Conservation (phyloP, 1,140 invertebrate genomes). For the Holotrichia oblita region DNA sequence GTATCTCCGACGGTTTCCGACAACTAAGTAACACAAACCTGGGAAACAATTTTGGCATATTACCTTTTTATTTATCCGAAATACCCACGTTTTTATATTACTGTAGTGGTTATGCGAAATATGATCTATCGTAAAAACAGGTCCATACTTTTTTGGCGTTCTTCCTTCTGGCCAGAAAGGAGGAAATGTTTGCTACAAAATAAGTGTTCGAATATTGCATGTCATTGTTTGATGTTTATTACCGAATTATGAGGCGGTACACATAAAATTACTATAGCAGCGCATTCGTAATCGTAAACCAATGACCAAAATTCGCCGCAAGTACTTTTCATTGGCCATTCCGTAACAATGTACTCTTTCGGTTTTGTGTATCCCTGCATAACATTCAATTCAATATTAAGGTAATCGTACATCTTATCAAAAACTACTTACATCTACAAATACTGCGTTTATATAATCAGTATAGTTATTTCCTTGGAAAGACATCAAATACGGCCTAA, state of each 20-base stretch:
- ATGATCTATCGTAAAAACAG: slow-evolving; percentile 94
- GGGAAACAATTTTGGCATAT: neutral
- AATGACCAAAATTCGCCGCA: slow-evolving; percentile 97
- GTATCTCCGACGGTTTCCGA: no score
- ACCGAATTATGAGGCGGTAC: slow-evolving; percentile 84
- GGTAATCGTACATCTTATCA: neutral
- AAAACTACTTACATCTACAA: slow-evolving; percentile 90
- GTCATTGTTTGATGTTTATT: slow-evolving; percentile 57
- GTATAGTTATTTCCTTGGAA: slow-evolving; percentile 98
- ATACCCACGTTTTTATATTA: slow-evolving; percentile 96
- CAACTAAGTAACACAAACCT: neutral
- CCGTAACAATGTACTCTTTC: slow-evolving; percentile 95
- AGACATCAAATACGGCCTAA: slow-evolving; percentile 95
- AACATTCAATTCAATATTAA: slow-evolving; percentile 18
- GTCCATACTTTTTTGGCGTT: slow-evolving; percentile 92
- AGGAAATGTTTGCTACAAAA: slow-evolving; percentile 82
- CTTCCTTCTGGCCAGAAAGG: slow-evolving; percentile 93
- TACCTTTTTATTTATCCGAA: slow-evolving; percentile 97
- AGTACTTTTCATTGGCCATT: slow-evolving; percentile 94
- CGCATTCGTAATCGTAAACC: slow-evolving; percentile 97
- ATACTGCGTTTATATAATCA: slow-evolving; percentile 99
- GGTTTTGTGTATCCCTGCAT: slow-evolving; percentile 95
- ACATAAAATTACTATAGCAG: slow-evolving; percentile 93
- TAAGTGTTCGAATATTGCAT: slow-evolving; percentile 43
- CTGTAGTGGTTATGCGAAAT: slow-evolving; percentile 93